A percentile compares a stretch with the other conserved stretches of the same genome.
Evolutionary conservation across 2,888 invertebrate species (phyloP).

Genomic region (Myathropa florea): DNA sequence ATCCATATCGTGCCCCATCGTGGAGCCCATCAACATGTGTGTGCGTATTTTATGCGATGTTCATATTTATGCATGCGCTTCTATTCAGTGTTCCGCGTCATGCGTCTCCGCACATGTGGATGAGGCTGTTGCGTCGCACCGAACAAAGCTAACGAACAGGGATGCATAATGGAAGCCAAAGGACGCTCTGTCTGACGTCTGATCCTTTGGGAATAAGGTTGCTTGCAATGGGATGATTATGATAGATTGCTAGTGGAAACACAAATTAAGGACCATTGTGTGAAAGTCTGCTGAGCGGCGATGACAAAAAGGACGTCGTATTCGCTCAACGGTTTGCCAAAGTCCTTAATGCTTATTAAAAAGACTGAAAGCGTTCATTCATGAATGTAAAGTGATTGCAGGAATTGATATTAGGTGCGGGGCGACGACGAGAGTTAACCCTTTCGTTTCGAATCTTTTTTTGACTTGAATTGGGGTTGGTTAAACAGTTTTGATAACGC

Average conservation of each 20-base stretch:
- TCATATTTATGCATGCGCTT: background rate
- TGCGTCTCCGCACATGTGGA: background rate
- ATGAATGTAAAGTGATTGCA: conserved; percentile 46
- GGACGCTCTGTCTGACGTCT: background rate
- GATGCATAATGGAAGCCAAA: background rate
- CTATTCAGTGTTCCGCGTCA: conserved; percentile 14
- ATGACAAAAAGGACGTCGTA: background rate
- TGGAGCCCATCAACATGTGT: background rate
- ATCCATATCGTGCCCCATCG: conserved; percentile 26
- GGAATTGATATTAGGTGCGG: conserved; percentile 30
- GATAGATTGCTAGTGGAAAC: conserved; percentile 37
- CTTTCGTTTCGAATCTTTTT: background rate
- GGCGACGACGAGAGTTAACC: background rate
- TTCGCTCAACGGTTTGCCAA: background rate
- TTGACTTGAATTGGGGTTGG: conserved; percentile 42
- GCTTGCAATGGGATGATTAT: conserved; percentile 30
- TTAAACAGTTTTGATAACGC: conserved; percentile 53
- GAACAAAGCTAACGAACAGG: background rate
- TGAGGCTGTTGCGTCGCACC: background rate
- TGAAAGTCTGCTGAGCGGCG: background rate
- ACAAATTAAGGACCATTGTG: conserved; percentile 22
- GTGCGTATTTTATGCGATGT: background rate
- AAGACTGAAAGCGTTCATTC: conserved; percentile 29
- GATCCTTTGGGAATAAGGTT: background rate
- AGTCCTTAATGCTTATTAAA: conserved; percentile 38